These are phyloP conservation scores for Clarias gariepinus DNA, from an alignment of 2,113 vertebrate species.

Conservation along the genomic window DNA sequence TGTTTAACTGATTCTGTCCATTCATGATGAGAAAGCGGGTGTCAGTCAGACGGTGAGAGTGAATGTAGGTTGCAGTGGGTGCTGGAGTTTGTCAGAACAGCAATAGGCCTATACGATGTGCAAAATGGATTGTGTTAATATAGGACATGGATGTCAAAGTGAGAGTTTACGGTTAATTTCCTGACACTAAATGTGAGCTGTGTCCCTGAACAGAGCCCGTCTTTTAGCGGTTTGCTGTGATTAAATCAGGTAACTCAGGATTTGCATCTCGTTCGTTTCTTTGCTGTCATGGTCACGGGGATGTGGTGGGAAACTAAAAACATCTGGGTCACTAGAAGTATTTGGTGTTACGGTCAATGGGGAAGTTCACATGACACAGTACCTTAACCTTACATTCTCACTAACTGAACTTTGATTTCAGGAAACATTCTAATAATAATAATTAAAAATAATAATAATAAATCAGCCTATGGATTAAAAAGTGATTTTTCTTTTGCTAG, in stretches of 20 bases:
- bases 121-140: too few relatives aligned
- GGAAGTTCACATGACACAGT: background rate
- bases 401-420: background rate
- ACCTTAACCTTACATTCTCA: background rate
- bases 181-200: background rate
- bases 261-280: background rate
- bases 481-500: background rate
- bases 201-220: conserved; percentile 11
- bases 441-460: background rate
- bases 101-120: background rate
- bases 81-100: background rate
- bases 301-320: background rate
- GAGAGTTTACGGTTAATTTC: background rate
- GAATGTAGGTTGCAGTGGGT: too few relatives aligned
- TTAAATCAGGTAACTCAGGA: background rate
- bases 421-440: background rate
- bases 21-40: background rate
- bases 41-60: background rate
- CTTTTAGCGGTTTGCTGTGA: conserved; percentile 5
- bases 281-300: background rate
- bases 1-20: background rate
- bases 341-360: background rate
- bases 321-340: background rate
- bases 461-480: too few relatives aligned
- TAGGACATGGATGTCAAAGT: background rate